Percentiles rank a stretch among this genome's conserved stretches.
These are phyloP conservation scores for Megatriorchis doriae DNA, from an alignment of 2,113 vertebrate species.

Conservation along the genomic window DNA sequence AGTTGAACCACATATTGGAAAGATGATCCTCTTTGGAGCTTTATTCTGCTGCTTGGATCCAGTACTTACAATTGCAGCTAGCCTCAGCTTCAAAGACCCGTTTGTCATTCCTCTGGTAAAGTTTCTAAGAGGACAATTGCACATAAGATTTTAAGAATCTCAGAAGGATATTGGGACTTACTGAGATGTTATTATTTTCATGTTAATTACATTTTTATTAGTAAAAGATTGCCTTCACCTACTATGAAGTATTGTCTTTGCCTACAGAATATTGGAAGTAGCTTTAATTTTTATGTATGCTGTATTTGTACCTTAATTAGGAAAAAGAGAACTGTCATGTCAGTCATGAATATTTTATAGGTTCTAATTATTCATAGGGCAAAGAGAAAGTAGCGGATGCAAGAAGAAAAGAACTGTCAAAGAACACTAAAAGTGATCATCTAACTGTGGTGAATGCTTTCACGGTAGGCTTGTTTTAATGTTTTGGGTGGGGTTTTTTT, in stretches of 20 bases:
- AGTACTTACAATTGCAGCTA: constrained; percentile 92
- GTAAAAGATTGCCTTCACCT: not conserved
- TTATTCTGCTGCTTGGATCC: constrained; percentile 94
- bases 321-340: not conserved
- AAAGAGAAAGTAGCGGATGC: constrained; percentile 96
- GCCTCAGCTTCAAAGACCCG: constrained; percentile 98
- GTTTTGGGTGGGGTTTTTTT: not conserved
- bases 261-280: not conserved
- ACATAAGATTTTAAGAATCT: not conserved
- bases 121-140: not conserved
- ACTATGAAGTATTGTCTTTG: not conserved
- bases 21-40: constrained; percentile 97
- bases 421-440: constrained; percentile 91
- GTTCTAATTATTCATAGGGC: constrained; percentile 74
- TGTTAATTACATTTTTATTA: not conserved
- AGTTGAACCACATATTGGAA: constrained; percentile 95
- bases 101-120: constrained; percentile 96
- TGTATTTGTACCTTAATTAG: not conserved
- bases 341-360: not conserved
- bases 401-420: constrained; percentile 86
- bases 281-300: not conserved
- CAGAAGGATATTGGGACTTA: not conserved
- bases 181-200: not conserved
- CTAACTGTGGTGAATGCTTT: constrained; percentile 93
- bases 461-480: constrained; percentile 70